These are phyloP conservation scores for Anadara kagoshimensis DNA, from an alignment of 1,140 invertebrate genomes.

Conservation along the genomic window DNA sequence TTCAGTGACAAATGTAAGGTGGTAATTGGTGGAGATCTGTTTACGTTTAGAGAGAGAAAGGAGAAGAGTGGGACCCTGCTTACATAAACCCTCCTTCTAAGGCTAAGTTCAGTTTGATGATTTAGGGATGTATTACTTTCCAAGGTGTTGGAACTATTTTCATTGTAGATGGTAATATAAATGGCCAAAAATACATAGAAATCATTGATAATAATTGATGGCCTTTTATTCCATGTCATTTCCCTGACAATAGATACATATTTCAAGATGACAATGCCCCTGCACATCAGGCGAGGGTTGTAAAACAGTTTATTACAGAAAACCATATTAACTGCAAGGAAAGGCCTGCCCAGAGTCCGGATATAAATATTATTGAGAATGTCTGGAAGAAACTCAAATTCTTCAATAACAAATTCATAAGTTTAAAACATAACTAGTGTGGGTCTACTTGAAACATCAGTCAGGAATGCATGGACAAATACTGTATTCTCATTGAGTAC, in stretches of 20 bases:
- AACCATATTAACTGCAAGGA: slow-evolving; percentile 4
- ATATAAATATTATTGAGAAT: too few relatives aligned
- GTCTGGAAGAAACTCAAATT: too few relatives aligned
- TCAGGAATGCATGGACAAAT: slow-evolving; percentile 10
- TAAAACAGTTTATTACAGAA: slow-evolving; percentile 3
- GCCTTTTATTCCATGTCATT: slow-evolving; percentile 18
- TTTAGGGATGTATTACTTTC: slow-evolving; percentile 15
- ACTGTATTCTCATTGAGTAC: not conserved
- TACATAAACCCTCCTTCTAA: not conserved
- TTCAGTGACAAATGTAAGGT: slow-evolving; percentile 9
- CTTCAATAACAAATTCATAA: slow-evolving; percentile 18
- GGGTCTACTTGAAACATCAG: not conserved
- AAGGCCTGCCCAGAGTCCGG: slow-evolving; percentile 8
- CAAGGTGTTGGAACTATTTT: slow-evolving; percentile 5
- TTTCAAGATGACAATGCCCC: slow-evolving; percentile 25
- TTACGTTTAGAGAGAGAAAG: slow-evolving; percentile 6
- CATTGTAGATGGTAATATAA: slow-evolving; percentile 8
- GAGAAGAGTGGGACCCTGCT: not conserved
- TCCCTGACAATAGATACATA: slow-evolving; percentile 13
- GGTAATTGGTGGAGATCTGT: not conserved
- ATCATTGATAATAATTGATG: slow-evolving; percentile 19
- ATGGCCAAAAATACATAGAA: too few relatives aligned
- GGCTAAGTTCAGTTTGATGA: too few relatives aligned
- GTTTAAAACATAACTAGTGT: not conserved
- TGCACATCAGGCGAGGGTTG: not conserved